Percentiles rank a stretch among this genome's conserved stretches.
phyloP scores from a whole-genome alignment of 2,888 invertebrate species.

The Agrochola lota region DNA sequence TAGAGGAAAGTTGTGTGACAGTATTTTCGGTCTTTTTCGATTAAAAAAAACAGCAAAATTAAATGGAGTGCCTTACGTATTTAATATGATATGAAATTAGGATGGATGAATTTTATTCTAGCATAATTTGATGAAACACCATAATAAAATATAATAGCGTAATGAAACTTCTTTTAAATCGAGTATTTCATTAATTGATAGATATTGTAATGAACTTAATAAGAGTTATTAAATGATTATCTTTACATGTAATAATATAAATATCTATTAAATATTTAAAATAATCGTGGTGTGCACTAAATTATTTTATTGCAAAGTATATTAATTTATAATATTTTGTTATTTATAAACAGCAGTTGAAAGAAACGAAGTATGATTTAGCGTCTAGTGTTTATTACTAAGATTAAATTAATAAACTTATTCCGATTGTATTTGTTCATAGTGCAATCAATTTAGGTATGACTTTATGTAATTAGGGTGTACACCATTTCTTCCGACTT shows the following conservation, averaged over 20 bases:
- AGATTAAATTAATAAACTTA: slow-evolving; percentile 55
- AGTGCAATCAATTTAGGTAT: slow-evolving; percentile 59
- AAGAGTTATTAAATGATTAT: slow-evolving; percentile 80
- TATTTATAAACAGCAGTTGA: slow-evolving; percentile 57
- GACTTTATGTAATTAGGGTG: slow-evolving; percentile 56
- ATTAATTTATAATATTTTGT: slow-evolving; percentile 70
- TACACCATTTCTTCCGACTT: slow-evolving; percentile 66
- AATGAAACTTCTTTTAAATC: slow-evolving; percentile 85
- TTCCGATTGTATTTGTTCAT: slow-evolving; percentile 65
- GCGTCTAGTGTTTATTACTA: slow-evolving; percentile 56
- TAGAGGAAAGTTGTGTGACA: slow-evolving; percentile 79
- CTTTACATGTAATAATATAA: slow-evolving; percentile 72
- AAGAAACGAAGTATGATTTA: slow-evolving; percentile 61
- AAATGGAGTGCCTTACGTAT: slow-evolving; percentile 91
- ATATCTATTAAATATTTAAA: slow-evolving; percentile 66
- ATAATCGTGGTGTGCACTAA: slow-evolving; percentile 78
- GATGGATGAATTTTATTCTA: slow-evolving; percentile 89
- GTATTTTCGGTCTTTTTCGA: slow-evolving; percentile 86
- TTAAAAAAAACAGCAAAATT: slow-evolving; percentile 88
- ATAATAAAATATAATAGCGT: slow-evolving; percentile 88
- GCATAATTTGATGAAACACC: slow-evolving; percentile 90
- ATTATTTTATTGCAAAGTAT: slow-evolving; percentile 66
- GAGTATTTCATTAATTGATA: slow-evolving; percentile 83
- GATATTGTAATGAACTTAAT: slow-evolving; percentile 83
- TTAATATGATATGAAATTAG: slow-evolving; percentile 90